These are phyloP conservation scores for Brenthis daphne DNA, from an alignment of 2,888 invertebrate species.

Conservation along the genomic window DNA sequence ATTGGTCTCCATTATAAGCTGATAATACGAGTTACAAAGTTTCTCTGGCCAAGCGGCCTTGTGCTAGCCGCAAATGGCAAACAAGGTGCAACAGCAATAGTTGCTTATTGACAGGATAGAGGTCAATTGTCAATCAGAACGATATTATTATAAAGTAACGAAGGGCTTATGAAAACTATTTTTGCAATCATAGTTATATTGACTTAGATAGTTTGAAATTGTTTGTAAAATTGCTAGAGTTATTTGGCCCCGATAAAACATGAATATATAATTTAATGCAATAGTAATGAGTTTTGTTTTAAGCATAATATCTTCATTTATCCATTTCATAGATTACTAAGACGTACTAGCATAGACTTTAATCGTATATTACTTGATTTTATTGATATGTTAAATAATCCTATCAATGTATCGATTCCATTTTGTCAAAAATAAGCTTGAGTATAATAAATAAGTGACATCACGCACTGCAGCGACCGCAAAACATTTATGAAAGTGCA, in stretches of 20 bases:
- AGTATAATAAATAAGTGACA: slow-evolving; percentile 25
- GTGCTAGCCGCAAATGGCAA: slow-evolving; percentile 33
- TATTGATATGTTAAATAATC: not conserved
- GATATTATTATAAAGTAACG: slow-evolving; percentile 1
- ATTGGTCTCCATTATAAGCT: slow-evolving; percentile 16
- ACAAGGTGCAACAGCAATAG: slow-evolving; percentile 26
- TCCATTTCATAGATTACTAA: too few relatives aligned
- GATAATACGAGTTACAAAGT: slow-evolving; percentile 25
- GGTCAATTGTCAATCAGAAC: slow-evolving; percentile 25
- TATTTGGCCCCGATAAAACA: too few relatives aligned
- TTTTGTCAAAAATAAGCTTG: slow-evolving; percentile 11
- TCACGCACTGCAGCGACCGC: slow-evolving; percentile 52
- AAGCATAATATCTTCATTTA: too few relatives aligned
- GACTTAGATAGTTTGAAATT: too few relatives aligned
- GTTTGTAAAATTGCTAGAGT: too few relatives aligned
- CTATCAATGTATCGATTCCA: not conserved
- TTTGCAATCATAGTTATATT: not conserved
- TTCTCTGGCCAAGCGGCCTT: slow-evolving; percentile 33
- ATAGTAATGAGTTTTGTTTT: too few relatives aligned
- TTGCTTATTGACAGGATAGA: slow-evolving; percentile 25
- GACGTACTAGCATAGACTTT: too few relatives aligned
- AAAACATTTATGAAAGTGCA: slow-evolving; percentile 65
- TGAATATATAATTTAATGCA: too few relatives aligned
- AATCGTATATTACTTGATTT: too few relatives aligned
- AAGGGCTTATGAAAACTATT: slow-evolving; percentile 12